Evolutionary conservation across 2,888 invertebrate genomes (phyloP), one percentile per base, ranked within the genome.

Genomic region (Cosmia pyralina): DNA sequence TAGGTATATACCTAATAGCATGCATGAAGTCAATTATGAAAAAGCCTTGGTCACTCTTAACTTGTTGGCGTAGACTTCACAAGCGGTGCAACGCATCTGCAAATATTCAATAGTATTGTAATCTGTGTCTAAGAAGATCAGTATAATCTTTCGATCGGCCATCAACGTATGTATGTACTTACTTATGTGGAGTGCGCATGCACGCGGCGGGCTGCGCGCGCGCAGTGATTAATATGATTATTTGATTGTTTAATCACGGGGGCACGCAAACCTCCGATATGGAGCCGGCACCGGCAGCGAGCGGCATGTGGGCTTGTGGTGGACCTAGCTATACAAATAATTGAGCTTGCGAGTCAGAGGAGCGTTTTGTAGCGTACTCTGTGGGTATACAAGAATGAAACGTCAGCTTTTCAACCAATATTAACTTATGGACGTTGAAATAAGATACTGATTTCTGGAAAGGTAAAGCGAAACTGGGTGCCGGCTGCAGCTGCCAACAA

Each of bases 201-300:
- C 55, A 57, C 79, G 80, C 87, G 67, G 78, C 73, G 74, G 57
- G 55, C 76, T 78, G 83, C 81, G 78, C 78, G 75, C 70, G 60
- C 58, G 67, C 78, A 79, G 85, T 86, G 88, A 90, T 89, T 89
- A 89, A 90, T 91, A 88, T 91, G 87, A 92, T 93, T 92, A 91
- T 92, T 91, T 90, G 89, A 92, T 92, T 91, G 91, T 88, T 88
- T 89, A 88, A 88, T 90, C 85, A 83, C 77, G 69, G 85, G 72
- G 73, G 84, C 86, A 84, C 83, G 86, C 84, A 77, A 81, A 67
- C 63, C 70, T 77, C 76, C 80, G 71, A 80, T 71, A 77, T 63
- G 63, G 75, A 73, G 70, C 68, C 63, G 65, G 44, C 13, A 57
- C 38, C 50, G 65, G n/a, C 59, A 22, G 41, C 41, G 55, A 50